Percentiles rank a stretch among this genome's conserved stretches.
Conservation (phyloP, 2,797 vertebrate genomes). For the Synaphobranchus kaupii region DNA sequence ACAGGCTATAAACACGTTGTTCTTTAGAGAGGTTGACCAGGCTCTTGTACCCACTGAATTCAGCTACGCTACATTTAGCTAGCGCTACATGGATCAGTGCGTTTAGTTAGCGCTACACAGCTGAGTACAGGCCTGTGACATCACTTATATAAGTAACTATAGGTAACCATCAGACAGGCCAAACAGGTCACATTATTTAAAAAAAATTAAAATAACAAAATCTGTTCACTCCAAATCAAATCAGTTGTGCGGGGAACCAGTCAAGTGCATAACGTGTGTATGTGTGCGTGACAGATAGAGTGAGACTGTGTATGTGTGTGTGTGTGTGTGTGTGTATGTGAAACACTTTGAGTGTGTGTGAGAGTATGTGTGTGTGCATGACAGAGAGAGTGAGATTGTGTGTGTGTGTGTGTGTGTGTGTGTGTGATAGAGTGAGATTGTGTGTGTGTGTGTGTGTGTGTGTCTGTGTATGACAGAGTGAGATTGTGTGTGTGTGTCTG, state of each 20-base stretch:
- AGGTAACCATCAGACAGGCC: slow-evolving; percentile 1
- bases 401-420: no score
- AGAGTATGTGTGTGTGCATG: no score
- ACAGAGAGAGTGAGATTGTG: no score
- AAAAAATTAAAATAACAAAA: background rate
- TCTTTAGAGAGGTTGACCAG: background rate
- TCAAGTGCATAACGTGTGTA: no score
- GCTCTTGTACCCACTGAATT: slow-evolving; percentile 10
- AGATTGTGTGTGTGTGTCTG: no score
- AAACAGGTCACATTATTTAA: background rate
- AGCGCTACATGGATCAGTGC: background rate
- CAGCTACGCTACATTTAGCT: background rate
- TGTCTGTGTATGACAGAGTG: no score
- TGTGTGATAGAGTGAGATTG: no score
- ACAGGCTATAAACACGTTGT: slow-evolving; percentile 33
- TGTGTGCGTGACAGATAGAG: no score
- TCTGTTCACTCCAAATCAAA: slow-evolving; percentile 10
- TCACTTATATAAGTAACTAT: background rate
- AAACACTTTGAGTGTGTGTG: no score
- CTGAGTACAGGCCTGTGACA: background rate
- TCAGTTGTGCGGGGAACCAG: slow-evolving; percentile 4
- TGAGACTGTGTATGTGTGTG: no score
- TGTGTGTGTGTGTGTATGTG: no score
- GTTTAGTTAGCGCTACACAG: background rate
- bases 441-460: no score